Percentiles rank a stretch among this genome's conserved stretches.
Evolutionary conservation across 2,113 vertebrate genomes (phyloP).

Genomic region (Dicentrarchus labrax): DNA sequence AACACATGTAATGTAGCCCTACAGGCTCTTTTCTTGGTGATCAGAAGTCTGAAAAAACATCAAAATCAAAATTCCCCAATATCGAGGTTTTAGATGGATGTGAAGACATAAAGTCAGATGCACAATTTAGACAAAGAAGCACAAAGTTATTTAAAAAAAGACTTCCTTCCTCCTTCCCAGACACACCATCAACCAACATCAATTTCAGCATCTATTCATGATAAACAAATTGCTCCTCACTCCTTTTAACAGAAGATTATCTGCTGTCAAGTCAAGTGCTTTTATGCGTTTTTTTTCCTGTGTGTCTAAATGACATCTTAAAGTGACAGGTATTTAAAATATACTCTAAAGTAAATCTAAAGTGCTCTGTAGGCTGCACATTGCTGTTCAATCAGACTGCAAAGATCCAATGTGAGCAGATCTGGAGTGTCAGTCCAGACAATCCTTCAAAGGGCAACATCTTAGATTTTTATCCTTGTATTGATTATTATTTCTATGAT

Average conservation of each 20-base stretch:
- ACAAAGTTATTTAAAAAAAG: constrained; percentile 17
- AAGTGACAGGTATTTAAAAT: constrained; percentile 69
- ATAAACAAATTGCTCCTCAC: constrained; percentile 77
- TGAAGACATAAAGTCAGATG: not conserved
- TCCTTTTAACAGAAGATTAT: constrained; percentile 67
- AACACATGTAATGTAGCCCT: not conserved
- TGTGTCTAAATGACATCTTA: constrained; percentile 59
- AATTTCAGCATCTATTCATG: constrained; percentile 54
- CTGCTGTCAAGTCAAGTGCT: constrained; percentile 68
- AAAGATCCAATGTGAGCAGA: not conserved
- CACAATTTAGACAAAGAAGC: constrained; percentile 1
- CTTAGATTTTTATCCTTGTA: not conserved
- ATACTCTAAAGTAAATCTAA: constrained; percentile 41
- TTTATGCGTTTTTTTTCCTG: constrained; percentile 43
- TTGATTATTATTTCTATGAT: not conserved
- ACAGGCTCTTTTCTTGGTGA: not conserved
- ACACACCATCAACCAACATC: constrained; percentile 30
- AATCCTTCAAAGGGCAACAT: not conserved
- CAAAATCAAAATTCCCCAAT: not conserved
- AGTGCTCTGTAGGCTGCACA: constrained; percentile 34
- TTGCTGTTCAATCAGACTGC: constrained; percentile 7
- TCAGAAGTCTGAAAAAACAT: not conserved
- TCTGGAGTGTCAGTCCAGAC: not conserved
- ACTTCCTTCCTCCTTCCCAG: not conserved
- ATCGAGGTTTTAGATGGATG: not conserved